Evolutionary conservation across 2,797 vertebrate species (phyloP).

Genomic region (Squalus acanthias): DNA sequence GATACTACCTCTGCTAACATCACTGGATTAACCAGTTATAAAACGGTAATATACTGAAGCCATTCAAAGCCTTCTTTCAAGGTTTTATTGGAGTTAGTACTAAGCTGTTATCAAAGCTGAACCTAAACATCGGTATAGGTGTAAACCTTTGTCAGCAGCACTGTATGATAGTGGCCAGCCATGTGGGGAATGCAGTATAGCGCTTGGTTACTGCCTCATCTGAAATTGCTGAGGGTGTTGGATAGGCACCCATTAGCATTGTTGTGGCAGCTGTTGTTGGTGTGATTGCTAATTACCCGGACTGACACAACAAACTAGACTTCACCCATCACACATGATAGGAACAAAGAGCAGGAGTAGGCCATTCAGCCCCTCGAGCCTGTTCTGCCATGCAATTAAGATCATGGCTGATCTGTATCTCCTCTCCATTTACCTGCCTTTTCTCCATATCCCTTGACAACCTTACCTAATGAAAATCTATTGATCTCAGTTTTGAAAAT

Average conservation of each 20-base stretch:
- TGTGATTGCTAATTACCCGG: background rate
- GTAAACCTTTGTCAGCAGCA: background rate
- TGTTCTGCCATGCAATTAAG: background rate
- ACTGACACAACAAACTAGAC: background rate
- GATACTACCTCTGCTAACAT: background rate
- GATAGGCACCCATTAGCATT: background rate
- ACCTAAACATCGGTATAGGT: background rate
- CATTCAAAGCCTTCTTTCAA: background rate
- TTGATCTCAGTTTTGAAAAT: background rate
- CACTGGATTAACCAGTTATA: background rate
- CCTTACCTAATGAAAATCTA: background rate
- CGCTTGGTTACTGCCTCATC: background rate
- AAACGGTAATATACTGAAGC: background rate
- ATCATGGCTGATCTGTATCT: background rate
- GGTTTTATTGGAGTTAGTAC: background rate
- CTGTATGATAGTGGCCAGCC: background rate
- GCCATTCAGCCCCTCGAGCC: background rate
- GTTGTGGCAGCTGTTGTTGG: background rate
- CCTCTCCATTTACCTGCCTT: background rate
- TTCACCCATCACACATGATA: background rate
- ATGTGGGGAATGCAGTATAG: background rate
- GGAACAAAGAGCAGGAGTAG: background rate
- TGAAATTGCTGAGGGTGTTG: background rate
- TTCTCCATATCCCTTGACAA: background rate
- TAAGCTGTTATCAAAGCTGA: background rate